Percentiles rank a stretch among this genome's conserved stretches.
Evolutionary conservation across 37 sponge, comb jelly and placozoan genomes (phyloP).

Genomic region (Chondrosia reniformis): DNA sequence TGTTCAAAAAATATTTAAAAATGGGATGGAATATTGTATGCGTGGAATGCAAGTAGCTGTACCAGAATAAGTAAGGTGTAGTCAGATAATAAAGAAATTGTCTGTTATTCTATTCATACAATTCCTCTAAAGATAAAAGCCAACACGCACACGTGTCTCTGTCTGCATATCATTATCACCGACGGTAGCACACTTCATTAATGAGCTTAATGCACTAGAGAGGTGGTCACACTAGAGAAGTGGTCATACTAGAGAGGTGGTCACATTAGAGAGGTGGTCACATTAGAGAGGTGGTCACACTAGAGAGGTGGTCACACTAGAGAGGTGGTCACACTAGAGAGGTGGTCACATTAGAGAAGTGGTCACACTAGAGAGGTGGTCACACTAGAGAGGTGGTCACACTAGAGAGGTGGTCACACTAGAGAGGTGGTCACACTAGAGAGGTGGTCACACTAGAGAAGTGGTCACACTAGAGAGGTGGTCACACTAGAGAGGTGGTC

Average conservation of each 20-base stretch:
- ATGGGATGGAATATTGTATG: too few relatives aligned
- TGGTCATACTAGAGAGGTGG: not conserved
- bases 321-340: not conserved
- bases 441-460: not conserved
- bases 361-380: not conserved
- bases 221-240: not conserved
- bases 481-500: not conserved
- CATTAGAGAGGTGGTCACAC: not conserved
- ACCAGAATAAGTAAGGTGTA: too few relatives aligned
- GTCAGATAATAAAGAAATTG: too few relatives aligned
- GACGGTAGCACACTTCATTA: too few relatives aligned
- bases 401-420: not conserved
- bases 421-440: not conserved
- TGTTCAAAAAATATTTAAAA: too few relatives aligned
- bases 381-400: not conserved
- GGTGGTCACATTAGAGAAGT: not conserved
- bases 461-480: not conserved
- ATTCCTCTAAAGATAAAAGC: not conserved
- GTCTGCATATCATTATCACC: not conserved
- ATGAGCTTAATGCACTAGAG: not conserved
- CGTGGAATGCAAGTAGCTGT: too few relatives aligned
- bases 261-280: not conserved
- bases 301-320: not conserved
- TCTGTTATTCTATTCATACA: too few relatives aligned
- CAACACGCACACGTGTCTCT: not conserved